Conservation (phyloP, 2,113 vertebrate species). For the Brachyistius frenatus region DNA sequence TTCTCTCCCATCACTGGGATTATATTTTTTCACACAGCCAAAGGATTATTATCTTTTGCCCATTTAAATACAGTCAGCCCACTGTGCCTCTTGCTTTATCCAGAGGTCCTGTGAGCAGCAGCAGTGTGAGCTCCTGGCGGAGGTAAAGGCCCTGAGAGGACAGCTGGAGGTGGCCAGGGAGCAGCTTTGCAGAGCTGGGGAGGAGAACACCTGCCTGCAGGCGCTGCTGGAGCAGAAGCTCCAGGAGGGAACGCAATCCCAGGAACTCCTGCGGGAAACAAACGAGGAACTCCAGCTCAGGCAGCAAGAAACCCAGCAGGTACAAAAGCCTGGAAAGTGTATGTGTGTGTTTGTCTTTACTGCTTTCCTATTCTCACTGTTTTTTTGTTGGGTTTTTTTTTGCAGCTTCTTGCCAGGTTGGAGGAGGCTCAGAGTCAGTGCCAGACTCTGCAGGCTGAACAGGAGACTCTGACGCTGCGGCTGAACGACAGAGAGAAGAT, state of each 20-base stretch:
- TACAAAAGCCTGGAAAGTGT: slow-evolving; percentile 26
- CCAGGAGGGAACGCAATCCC: slow-evolving; percentile 64
- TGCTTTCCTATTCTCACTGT: no score
- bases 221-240: slow-evolving; percentile 79
- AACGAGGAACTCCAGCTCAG: slow-evolving; percentile 76
- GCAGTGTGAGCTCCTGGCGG: slow-evolving; percentile 77
- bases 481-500: slow-evolving; percentile 80
- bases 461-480: slow-evolving; percentile 76
- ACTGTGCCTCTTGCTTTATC: slow-evolving; percentile 42
- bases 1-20: background rate
- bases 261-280: slow-evolving; percentile 76
- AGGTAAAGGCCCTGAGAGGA: slow-evolving; percentile 71
- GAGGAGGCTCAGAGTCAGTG: slow-evolving; percentile 58
- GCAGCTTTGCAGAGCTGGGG: slow-evolving; percentile 63
- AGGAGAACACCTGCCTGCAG: slow-evolving; percentile 56
- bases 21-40: background rate
- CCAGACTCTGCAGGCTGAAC: slow-evolving; percentile 56
- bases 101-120: slow-evolving; percentile 79
- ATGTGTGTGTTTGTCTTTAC: background rate
- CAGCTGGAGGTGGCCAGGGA: slow-evolving; percentile 80
- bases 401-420: slow-evolving; percentile 45
- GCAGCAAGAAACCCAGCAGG: slow-evolving; percentile 74
- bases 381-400: background rate
- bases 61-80: background rate
- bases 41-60: background rate